Evolutionary conservation across 2,113 vertebrate species (phyloP), one percentile per base, ranked within the genome.

Genomic region (Marmota flaviventris): DNA sequence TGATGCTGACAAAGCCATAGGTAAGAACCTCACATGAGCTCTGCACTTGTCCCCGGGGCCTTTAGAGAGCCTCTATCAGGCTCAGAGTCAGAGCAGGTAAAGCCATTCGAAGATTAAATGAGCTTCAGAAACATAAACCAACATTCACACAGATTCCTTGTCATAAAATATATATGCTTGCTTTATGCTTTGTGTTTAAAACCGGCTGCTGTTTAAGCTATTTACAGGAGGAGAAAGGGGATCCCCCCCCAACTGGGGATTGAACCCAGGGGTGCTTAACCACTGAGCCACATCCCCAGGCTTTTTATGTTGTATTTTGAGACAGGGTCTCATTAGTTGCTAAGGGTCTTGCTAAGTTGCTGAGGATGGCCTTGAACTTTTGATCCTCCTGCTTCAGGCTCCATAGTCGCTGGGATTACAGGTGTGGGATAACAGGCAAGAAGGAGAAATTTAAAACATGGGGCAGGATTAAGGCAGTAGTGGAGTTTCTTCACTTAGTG

Each of bases 401-500:
- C 56, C 61, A 63, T 24, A 63, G 61, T 10, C 24, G 3, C 61
- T 63, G 61, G 61, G 24, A 63, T 63, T 63, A 63, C 25, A 63
- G 61, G 61, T 63, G 61, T 63, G 24, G 2, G 9, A 27, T 4
- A 63, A 24, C 61, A 63, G 75, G 2, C 89, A 32, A 45, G 0
- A 76, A 45, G 18, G 4, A 1, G 58, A 53, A 3, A 5, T 48
- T 5, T 88, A 22, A 34, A 25, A 61, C 8, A 13, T 12, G 25
- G 37, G 51, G 4, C 45, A 87, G 24, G 12, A 39, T 53, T 27
- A 81, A 67, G 18, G 12, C 32, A 27, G 25, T 16, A n/a, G 29
- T n/a, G 13, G 87, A 3, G 65, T 82, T 94, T 97, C 93, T 95
- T 91, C 94, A 86, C 96, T 95, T 96, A 96, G 89, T 76, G 95